phyloP scores from a whole-genome alignment of 2,888 invertebrate genomes.

The Folsomia candida region DNA sequence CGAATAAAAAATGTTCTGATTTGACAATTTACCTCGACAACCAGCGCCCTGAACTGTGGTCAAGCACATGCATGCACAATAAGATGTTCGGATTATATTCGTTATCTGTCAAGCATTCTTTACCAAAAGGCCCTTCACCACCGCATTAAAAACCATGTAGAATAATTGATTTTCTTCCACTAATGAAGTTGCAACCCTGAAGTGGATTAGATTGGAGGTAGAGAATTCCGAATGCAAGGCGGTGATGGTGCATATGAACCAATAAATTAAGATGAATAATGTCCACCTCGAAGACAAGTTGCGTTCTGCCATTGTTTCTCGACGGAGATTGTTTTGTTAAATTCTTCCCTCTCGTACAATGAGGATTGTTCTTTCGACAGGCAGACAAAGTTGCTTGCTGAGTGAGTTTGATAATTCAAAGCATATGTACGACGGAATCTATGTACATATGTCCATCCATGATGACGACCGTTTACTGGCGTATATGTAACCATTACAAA shows the following conservation, averaged over 20 bases:
- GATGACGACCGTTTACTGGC: neutral
- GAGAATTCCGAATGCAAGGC: no score
- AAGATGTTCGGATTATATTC: neutral
- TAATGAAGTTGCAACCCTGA: neutral
- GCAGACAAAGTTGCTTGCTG: neutral
- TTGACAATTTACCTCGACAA: no score
- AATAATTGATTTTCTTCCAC: neutral
- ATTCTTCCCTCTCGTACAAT: no score
- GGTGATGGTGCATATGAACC: no score
- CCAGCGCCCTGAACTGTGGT: no score
- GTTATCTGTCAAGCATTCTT: neutral
- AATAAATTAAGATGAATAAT: neutral
- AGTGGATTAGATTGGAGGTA: neutral
- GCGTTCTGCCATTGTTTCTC: no score
- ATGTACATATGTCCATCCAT: no score
- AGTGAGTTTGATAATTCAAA: neutral
- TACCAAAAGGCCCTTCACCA: neutral
- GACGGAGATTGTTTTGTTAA: no score
- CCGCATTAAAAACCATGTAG: neutral
- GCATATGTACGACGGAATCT: no score
- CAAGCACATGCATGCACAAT: no score
- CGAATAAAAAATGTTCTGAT: no score
- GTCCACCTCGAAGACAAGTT: neutral
- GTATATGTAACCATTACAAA: neutral
- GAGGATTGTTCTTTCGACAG: neutral